Base-by-base conservation (phyloP, 2,888 invertebrate species). In the Cantharis flavilabris region DNA sequence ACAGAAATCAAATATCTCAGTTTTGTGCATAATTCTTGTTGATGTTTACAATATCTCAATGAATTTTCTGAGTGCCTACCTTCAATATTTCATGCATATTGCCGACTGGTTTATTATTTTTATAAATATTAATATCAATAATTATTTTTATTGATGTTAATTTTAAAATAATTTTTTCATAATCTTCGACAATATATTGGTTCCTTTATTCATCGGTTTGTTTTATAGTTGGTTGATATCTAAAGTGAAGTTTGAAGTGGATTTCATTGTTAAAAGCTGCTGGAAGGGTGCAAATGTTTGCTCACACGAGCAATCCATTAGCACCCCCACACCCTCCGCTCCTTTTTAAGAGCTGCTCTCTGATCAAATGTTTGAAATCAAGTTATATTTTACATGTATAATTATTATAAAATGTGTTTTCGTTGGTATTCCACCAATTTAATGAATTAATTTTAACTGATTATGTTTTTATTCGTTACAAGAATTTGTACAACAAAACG, bases 271-370 rank as follows among this genome's bases (percentile, higher is more conserved):
- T 78, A 73, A 75, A 78, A 76, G 76, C 78, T 70, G 76, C 71
- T 76, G 76, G 74, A 76, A 78, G 78, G 78, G 78, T 71, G 78
- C 75, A 79, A 79, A 76, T 79, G 81, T 81, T 81, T 81, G 78
- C 81, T 81, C 81, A 81, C 80, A 81, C 81, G 81, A 73, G 79
- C 81, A 81, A 81, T 81, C 81, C 81, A 81, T 81, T 81, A 81
- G 81, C 79, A 77, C 75, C 76, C 79, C 49, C 76, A 64, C 70
- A 73, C 71, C 71, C 63, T 71, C 26, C 65, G 70, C 62, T 62
- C 73, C 67, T 49, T 71, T 71, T 76, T 69, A 13, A 72, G 62
- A 62, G 70, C 62, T 64, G 64, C 28, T 72, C 33, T 70, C 20
- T 70, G 70, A 33, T 30, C 20, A 49, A 62, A 71, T 49, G 64